Conservation (phyloP, 2,113 vertebrate species). For the Edolisoma coerulescens region DNA sequence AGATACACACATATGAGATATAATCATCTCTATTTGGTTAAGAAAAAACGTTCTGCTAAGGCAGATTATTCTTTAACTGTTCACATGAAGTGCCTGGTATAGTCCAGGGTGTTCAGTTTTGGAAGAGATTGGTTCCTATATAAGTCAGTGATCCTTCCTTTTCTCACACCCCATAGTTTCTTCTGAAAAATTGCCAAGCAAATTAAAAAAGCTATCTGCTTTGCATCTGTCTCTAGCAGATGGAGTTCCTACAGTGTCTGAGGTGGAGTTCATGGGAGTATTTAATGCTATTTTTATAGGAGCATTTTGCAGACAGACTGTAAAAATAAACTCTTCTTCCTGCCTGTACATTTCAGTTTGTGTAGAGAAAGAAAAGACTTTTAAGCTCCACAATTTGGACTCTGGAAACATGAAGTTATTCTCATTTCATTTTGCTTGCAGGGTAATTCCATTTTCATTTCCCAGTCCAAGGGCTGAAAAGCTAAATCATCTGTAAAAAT, state of each 20-base stretch:
- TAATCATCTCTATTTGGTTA: neutral
- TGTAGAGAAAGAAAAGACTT: neutral
- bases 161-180: neutral
- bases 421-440: neutral
- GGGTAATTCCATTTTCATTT: neutral
- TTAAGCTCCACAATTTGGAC: neutral
- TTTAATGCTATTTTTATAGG: neutral
- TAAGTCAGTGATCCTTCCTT: neutral
- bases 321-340: constrained; percentile 7
- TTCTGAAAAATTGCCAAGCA: neutral
- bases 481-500: constrained; percentile 22
- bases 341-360: neutral
- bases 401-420: neutral
- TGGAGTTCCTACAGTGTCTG: neutral
- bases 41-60: neutral
- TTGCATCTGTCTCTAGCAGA: neutral
- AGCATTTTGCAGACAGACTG: neutral
- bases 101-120: neutral
- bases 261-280: neutral
- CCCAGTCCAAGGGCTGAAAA: neutral
- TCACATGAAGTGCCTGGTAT: neutral
- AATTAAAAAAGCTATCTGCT: neutral
- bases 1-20: neutral
- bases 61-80: neutral
- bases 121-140: neutral